Evolutionary conservation across 2,797 vertebrate species (phyloP).

Genomic region (Miichthys miiuy): DNA sequence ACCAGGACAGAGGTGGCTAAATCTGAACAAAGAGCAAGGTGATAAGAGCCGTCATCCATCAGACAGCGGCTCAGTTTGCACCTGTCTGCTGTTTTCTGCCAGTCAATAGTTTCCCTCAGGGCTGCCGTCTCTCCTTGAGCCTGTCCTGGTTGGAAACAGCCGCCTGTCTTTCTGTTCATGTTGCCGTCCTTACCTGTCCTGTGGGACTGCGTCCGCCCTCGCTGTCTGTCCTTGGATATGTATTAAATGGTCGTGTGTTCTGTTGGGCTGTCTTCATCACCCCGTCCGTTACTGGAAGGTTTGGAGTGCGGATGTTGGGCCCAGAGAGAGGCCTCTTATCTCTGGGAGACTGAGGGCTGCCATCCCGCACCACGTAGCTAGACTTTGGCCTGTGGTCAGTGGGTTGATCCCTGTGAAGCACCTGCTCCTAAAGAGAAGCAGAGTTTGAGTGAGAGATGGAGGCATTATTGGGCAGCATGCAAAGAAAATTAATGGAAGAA

Average conservation of each 20-base stretch:
- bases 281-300: constrained; percentile 86
- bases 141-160: not conserved
- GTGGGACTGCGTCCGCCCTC: constrained; percentile 85
- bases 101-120: not conserved
- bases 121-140: not conserved
- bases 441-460: not conserved
- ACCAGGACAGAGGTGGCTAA: not conserved
- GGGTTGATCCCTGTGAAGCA: constrained; percentile 75
- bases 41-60: constrained; percentile 24
- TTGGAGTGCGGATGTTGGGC: constrained; percentile 89
- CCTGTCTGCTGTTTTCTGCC: constrained; percentile 17
- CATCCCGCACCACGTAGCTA: constrained; percentile 81
- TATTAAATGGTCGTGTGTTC: constrained; percentile 90
- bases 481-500: not conserved
- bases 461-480: not conserved
- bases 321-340: constrained; percentile 94
- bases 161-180: not conserved
- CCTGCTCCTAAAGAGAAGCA: constrained; percentile 64
- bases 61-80: not conserved
- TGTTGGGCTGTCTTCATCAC: constrained; percentile 86
- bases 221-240: constrained; percentile 91
- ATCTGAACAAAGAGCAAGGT: constrained; percentile 22
- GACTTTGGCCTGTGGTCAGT: constrained; percentile 90
- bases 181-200: constrained; percentile 84
- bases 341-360: constrained; percentile 87